Evolutionary conservation across 2,113 vertebrate genomes (phyloP).

Genomic region (Xenopus laevis): DNA sequence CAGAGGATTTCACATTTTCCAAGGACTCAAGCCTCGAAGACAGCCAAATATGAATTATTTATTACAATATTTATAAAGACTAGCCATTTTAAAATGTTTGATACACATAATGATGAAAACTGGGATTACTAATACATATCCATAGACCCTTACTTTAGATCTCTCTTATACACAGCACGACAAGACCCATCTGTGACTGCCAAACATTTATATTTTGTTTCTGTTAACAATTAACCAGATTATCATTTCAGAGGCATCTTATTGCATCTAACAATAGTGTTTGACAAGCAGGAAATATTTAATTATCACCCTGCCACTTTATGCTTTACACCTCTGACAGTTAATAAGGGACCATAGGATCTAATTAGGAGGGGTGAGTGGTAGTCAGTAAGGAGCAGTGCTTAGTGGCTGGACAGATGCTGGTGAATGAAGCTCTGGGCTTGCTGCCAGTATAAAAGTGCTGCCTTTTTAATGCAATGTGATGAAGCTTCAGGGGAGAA

Average conservation of each 20-base stretch:
- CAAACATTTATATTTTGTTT: background rate
- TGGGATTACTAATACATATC: too few relatives aligned
- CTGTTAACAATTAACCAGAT: background rate
- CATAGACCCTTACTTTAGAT: too few relatives aligned
- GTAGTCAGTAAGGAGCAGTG: background rate
- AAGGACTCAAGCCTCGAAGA: too few relatives aligned
- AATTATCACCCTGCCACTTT: slow-evolving; percentile 10
- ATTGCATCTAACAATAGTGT: background rate
- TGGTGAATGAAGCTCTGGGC: background rate
- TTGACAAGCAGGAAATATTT: slow-evolving; percentile 4
- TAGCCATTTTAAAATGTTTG: too few relatives aligned
- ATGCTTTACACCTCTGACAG: background rate
- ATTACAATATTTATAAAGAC: too few relatives aligned
- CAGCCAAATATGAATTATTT: too few relatives aligned
- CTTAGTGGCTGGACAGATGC: background rate
- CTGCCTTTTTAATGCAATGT: too few relatives aligned
- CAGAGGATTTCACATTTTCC: too few relatives aligned
- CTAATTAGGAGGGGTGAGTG: background rate
- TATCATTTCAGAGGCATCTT: background rate
- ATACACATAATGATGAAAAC: too few relatives aligned
- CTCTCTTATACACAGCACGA: too few relatives aligned
- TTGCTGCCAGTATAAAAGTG: background rate
- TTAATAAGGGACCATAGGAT: background rate
- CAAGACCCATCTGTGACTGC: background rate
- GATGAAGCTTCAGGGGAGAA: too few relatives aligned